Base-by-base conservation (phyloP, 2,888 invertebrate species). In the Mamestra brassicae region DNA sequence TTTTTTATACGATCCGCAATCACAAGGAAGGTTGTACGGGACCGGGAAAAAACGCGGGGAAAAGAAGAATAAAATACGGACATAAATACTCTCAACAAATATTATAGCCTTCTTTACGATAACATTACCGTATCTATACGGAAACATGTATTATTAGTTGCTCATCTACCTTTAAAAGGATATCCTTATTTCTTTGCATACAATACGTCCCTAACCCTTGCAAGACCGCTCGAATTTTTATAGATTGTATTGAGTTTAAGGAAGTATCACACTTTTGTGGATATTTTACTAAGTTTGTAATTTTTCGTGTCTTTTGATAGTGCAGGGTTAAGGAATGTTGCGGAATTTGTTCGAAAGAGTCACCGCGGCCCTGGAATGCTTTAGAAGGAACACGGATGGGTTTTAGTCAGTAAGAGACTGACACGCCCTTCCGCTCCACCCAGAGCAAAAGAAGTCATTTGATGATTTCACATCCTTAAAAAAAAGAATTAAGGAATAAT, bases 131-230 rank as follows among this genome's bases (percentile, higher is more conserved):
- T 61, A 10, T 38, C 10, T 69, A 45, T 55, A 34, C 57, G 75
- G 72, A 87, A 78, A 73, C 60, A 58, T 34, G 54, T 47, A 54
- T 38, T 76, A 79, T 81, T 84, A 81, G 74, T 66, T 58, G 63
- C 62, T 66, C 61, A 77, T 66, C 65, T 45, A 86, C 70, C 67
- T 83, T 72, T 62, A 81, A 73, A 77, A 69, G 86, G 88, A 87
- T 86, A 78, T 87, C 86, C 88, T 86, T 86, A 84, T 80, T 79
- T 65, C 74, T 83, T 83, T 76, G 68, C 76, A 80, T 72, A 87
- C 76, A 80, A 85, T 78, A 78, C 58, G 67, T 38, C 50, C 38
- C 34, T 45, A 73, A 83, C 85, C 72, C 65, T 75, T 63, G 7
- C 55, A 62, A 58, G 73, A 60, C 58, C 57, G 71, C 69, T 60